These are phyloP conservation scores for Philopotamus ludificatus DNA, from an alignment of 1,140 invertebrate genomes.

Conservation along the genomic window DNA sequence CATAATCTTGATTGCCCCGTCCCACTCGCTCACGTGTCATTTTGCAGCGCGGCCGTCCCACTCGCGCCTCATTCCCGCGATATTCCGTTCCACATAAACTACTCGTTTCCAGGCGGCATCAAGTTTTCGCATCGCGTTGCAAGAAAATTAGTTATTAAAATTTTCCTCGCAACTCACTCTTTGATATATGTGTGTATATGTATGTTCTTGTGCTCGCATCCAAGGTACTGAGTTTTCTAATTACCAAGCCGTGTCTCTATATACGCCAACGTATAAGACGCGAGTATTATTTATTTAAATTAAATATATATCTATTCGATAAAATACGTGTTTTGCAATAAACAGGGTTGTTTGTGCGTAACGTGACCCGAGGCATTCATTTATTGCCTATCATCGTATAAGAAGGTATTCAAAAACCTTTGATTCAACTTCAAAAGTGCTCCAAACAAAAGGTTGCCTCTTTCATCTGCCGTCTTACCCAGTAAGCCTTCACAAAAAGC, in stretches of 20 bases:
- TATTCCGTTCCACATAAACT: conserved; percentile 27
- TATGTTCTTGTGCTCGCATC: not conserved
- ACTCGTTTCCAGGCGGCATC: conserved; percentile 26
- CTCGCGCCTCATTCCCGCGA: conserved; percentile 16
- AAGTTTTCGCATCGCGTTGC: conserved; percentile 36
- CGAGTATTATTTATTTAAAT: not conserved
- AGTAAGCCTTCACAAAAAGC: conserved; percentile 26
- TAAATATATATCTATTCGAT: not conserved
- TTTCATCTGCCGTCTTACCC: conserved; percentile 16
- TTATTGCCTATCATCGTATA: not conserved
- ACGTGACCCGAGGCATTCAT: not conserved
- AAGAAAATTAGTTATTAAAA: conserved; percentile 37
- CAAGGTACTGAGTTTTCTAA: conserved; percentile 1
- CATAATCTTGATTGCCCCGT: conserved; percentile 7
- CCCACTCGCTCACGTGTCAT: not conserved
- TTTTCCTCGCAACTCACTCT: conserved; percentile 19
- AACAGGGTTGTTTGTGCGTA: not conserved
- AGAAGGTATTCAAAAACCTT: conserved; percentile 25
- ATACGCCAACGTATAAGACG: no score
- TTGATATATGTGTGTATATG: conserved; percentile 20
- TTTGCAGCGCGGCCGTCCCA: conserved; percentile 2
- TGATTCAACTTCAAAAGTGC: conserved; percentile 32
- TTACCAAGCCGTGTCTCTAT: not conserved
- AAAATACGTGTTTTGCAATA: not conserved
- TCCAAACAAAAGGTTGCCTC: conserved; percentile 21